phyloP scores from a whole-genome alignment of 2,797 vertebrate species.

The Acestrorhynchus altus region DNA sequence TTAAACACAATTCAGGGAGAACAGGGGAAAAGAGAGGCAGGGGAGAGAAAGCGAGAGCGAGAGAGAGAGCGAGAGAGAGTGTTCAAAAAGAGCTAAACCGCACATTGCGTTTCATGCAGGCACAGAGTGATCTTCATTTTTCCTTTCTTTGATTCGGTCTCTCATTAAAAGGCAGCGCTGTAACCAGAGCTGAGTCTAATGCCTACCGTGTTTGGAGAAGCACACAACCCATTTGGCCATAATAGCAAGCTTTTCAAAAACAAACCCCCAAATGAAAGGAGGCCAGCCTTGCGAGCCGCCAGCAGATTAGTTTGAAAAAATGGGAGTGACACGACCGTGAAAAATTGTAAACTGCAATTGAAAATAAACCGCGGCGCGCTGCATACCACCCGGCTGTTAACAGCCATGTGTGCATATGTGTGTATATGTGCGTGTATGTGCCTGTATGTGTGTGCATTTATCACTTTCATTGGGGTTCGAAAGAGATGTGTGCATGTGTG shows the following conservation, averaged over 20 bases:
- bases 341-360: conserved; percentile 77
- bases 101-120: conserved; percentile 75
- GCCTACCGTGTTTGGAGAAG: conserved; percentile 82
- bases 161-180: conserved; percentile 81
- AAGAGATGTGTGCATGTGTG: neutral
- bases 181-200: conserved; percentile 81
- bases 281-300: conserved; percentile 68
- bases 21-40: conserved; percentile 43
- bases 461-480: conserved; percentile 65
- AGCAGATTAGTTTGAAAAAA: conserved; percentile 75
- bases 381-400: conserved; percentile 33
- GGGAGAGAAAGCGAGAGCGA: conserved; percentile 53
- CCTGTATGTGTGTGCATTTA: conserved; percentile 28
- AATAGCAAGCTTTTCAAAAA: conserved; percentile 81
- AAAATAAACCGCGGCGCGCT: conserved; percentile 70
- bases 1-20: conserved; percentile 63
- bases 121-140: conserved; percentile 75
- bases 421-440: neutral
- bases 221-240: conserved; percentile 79
- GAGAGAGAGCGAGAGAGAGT: conserved; percentile 68
- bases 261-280: conserved; percentile 75
- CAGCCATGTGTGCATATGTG: neutral
- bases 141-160: conserved; percentile 78
- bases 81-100: conserved; percentile 77
- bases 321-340: conserved; percentile 71